Evolutionary conservation across 2,113 vertebrate genomes (phyloP).

Genomic region (Peromyscus californicus): DNA sequence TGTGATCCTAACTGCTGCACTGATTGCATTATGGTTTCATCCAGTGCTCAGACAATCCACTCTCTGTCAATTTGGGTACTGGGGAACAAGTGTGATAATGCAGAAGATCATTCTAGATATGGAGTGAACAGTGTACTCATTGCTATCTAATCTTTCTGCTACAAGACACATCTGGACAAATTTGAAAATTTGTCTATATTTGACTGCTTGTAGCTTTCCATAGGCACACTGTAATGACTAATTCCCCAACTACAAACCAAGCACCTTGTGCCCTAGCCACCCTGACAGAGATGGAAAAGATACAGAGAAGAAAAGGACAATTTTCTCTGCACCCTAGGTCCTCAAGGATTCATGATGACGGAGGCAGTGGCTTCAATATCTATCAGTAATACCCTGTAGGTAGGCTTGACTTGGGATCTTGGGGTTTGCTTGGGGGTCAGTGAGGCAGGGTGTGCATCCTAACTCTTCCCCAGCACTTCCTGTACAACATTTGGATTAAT

Average conservation of each 20-base stretch:
- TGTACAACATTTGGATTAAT: not conserved
- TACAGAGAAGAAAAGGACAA: not conserved
- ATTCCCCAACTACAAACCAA: not conserved
- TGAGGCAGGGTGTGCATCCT: not conserved
- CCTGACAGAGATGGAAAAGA: not conserved
- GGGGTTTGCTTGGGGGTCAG: not conserved
- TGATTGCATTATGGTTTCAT: not conserved
- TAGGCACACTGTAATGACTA: not conserved
- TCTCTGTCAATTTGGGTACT: not conserved
- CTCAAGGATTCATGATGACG: not conserved
- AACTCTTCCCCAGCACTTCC: not conserved
- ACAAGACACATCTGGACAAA: constrained; percentile 10
- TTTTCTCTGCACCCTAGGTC: not conserved
- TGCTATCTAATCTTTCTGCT: not conserved
- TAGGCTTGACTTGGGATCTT: not conserved
- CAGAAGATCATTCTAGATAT: not conserved
- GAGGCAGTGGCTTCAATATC: not conserved
- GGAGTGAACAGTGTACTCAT: not conserved
- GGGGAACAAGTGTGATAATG: not conserved
- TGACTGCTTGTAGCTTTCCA: constrained; percentile 52
- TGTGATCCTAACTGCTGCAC: not conserved
- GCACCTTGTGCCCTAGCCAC: too few species aligned
- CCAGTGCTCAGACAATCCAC: not conserved
- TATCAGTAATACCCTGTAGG: not conserved
- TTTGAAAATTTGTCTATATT: not conserved